A percentile compares a stretch with the other conserved stretches of the same genome.
Evolutionary conservation across 2,113 vertebrate genomes (phyloP).

Genomic region (Bambusicola thoracicus): DNA sequence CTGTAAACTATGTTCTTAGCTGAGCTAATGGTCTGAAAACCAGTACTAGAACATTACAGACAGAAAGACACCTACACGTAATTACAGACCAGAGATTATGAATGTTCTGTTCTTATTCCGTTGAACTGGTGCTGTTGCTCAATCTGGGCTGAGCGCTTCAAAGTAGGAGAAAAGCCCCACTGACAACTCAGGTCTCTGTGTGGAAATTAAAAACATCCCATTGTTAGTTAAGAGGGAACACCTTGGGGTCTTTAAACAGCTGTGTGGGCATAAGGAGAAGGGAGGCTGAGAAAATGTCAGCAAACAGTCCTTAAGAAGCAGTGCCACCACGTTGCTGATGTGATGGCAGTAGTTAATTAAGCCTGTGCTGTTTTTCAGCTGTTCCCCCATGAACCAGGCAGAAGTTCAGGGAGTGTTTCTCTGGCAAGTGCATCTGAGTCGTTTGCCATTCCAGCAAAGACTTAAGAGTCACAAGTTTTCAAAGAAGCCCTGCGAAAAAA

Average conservation of each 20-base stretch:
- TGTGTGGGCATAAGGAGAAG: background rate
- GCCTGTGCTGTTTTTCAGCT: background rate
- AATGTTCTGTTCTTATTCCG: background rate
- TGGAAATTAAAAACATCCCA: background rate
- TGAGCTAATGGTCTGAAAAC: slow-evolving; percentile 52
- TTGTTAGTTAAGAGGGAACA: background rate
- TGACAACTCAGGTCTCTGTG: background rate
- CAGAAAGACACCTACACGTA: slow-evolving; percentile 40
- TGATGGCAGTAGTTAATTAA: background rate
- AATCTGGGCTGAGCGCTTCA: slow-evolving; percentile 11
- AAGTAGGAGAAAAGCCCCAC: background rate
- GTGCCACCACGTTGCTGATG: background rate
- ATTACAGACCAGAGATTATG: slow-evolving; percentile 41
- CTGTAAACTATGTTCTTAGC: slow-evolving; percentile 51
- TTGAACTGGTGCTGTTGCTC: background rate
- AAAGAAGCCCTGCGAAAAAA: background rate
- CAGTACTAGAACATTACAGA: slow-evolving; percentile 40
- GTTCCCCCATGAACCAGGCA: background rate
- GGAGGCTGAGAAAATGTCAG: background rate
- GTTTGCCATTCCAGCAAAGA: background rate
- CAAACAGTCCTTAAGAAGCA: background rate
- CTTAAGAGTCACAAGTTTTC: background rate
- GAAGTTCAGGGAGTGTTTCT: background rate
- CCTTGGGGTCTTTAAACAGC: background rate
- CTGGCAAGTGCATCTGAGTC: background rate